Evolutionary conservation across 2,888 invertebrate species (phyloP), one percentile per base, ranked within the genome.

Genomic region (Phaedon cochleariae): DNA sequence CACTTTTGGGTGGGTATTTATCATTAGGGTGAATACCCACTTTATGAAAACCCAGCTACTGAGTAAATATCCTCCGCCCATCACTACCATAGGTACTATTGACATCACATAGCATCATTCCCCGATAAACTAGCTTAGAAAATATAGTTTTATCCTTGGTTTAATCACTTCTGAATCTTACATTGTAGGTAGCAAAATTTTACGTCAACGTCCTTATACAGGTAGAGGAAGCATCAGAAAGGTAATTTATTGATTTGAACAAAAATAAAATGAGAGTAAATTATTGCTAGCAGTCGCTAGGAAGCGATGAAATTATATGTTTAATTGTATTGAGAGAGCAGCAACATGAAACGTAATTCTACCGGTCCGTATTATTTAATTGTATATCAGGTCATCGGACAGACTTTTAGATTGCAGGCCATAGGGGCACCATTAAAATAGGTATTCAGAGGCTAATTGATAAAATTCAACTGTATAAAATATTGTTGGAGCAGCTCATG

Each of bases 391-490:
- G 60, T 71, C 73, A 68, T 65, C 66, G 66, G 69, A 67, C 68
- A 65, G 71, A 69, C 71, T 41, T 71, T 69, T 68, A 73, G 72
- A 75, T 75, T 76, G 73, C 74, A 75, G 73, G 73, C 69, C 72
- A 73, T 69, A 69, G 68, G 71, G 74, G 70, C 73, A 73, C 74
- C 74, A 78, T 79, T 78, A 78, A 76, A 78, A 77, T 77, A 75
- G 76, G 74, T 76, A 78, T 75, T 73, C 71, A 76, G 76, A 77
- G 76, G 69, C 74, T 79, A 79, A 79, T 79, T 78, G 79, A 79
- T 79, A 79, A 79, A 79, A 79, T 78, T 75, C 77, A 77, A 74
- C 76, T 75, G 74, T 74, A 77, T 76, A 77, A 79, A 76, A 79
- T 77, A 79, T 80, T 78, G 77, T 73, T 71, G 74, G 65, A 74